Conservation (phyloP, 2,888 invertebrate species). For the Pseudococcus longispinus region DNA sequence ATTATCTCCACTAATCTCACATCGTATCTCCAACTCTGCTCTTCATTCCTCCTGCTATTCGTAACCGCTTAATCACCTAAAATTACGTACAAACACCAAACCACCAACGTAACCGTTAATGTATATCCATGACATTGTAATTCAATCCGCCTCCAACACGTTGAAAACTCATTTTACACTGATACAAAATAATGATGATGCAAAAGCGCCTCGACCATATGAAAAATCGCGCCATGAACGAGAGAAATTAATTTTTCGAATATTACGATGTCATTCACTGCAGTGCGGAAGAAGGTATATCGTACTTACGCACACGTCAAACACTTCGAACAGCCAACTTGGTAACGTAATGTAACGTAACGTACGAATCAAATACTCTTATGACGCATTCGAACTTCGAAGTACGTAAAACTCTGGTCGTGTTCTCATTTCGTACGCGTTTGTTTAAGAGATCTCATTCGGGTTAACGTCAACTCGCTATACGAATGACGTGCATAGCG, state of each 20-base stretch:
- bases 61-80: neutral
- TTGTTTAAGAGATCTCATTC: neutral
- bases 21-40: neutral
- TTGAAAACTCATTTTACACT: neutral
- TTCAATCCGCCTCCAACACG: neutral
- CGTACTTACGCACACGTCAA: neutral
- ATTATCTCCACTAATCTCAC: neutral
- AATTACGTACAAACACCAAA: neutral
- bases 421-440: constrained; percentile 1
- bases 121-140: neutral
- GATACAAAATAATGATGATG: neutral
- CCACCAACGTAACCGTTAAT: neutral
- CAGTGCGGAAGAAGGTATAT: neutral
- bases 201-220: neutral
- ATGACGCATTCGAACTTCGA: neutral
- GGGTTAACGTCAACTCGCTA: neutral
- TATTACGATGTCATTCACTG: neutral
- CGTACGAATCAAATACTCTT: neutral
- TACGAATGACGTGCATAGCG: neutral
- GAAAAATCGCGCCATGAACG: neutral
- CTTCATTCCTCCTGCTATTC: neutral
- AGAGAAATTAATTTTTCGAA: neutral
- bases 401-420: neutral
- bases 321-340: neutral
- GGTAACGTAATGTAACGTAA: neutral